Evolutionary conservation across 2,113 vertebrate genomes (phyloP).

Genomic region (Sardina pilchardus): DNA sequence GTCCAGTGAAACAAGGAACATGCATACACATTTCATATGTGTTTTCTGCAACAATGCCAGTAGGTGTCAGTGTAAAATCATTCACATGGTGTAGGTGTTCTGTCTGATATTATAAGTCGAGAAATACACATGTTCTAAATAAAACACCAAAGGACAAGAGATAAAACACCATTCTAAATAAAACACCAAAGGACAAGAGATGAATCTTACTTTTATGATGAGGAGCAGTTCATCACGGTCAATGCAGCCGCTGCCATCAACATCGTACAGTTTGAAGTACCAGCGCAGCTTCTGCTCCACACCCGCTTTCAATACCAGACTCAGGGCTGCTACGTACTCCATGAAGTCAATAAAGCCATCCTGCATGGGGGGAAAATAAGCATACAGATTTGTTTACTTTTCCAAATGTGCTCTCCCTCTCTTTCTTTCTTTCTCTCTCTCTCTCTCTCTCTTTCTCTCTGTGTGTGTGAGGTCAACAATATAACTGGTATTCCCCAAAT

Average conservation of each 20-base stretch:
- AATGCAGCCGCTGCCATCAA: slow-evolving; percentile 81
- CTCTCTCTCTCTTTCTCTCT: not conserved
- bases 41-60: not conserved
- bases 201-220: not conserved
- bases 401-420: not conserved
- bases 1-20: not conserved
- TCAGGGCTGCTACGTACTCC: slow-evolving; percentile 83
- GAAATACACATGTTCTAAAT: not conserved
- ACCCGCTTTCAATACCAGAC: slow-evolving; percentile 77
- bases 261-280: slow-evolving; percentile 84
- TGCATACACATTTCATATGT: not conserved
- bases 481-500: not conserved
- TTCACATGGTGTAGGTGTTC: not conserved
- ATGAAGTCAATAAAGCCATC: slow-evolving; percentile 84
- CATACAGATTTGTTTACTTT: not conserved
- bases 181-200: not conserved
- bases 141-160: not conserved
- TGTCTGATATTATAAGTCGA: not conserved
- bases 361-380: slow-evolving; percentile 50
- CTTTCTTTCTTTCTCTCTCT: not conserved
- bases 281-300: slow-evolving; percentile 84
- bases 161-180: too few species aligned
- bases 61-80: not conserved
- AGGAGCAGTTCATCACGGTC: slow-evolving; percentile 77
- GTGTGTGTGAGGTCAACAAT: not conserved